A percentile compares a stretch with the other conserved stretches of the same genome.
Evolutionary conservation across 2,113 vertebrate species (phyloP).

Genomic region (Ceyx margarethae): DNA sequence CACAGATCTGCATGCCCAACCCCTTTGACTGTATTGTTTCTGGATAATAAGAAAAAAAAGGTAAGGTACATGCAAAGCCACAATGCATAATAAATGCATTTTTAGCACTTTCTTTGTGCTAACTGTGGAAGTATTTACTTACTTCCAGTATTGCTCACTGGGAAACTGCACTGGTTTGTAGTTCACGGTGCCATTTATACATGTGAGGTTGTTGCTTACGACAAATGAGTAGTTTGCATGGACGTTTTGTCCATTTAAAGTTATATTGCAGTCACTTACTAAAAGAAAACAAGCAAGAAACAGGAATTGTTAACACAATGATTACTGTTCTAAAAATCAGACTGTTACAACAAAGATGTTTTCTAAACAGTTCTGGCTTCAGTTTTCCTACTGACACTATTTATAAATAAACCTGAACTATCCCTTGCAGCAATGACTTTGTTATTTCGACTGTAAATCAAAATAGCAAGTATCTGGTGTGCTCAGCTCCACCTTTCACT

Average conservation of each 20-base stretch:
- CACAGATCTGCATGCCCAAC: background rate
- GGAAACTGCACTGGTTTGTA: slow-evolving; percentile 76
- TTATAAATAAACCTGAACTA: too few species aligned
- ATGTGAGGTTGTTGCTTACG: slow-evolving; percentile 69
- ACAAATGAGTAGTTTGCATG: slow-evolving; percentile 64
- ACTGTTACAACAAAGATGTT: too few species aligned
- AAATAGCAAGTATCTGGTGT: too few species aligned
- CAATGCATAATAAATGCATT: background rate
- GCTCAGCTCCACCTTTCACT: too few species aligned
- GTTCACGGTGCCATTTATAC: slow-evolving; percentile 63
- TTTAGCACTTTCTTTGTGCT: background rate
- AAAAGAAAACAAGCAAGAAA: background rate
- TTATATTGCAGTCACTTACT: slow-evolving; percentile 77
- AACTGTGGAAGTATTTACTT: slow-evolving; percentile 61
- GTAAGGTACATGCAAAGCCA: background rate
- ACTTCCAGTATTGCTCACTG: slow-evolving; percentile 96
- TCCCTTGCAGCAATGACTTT: too few species aligned
- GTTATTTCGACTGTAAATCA: too few species aligned
- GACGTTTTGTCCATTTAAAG: background rate
- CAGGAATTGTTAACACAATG: too few species aligned
- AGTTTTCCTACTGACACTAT: too few species aligned
- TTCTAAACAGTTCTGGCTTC: too few species aligned
- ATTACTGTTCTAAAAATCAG: too few species aligned
- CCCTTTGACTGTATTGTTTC: background rate
- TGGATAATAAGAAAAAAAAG: background rate